Conservation (phyloP, 1,140 invertebrate genomes). For the Zelostemma sp. region DNA sequence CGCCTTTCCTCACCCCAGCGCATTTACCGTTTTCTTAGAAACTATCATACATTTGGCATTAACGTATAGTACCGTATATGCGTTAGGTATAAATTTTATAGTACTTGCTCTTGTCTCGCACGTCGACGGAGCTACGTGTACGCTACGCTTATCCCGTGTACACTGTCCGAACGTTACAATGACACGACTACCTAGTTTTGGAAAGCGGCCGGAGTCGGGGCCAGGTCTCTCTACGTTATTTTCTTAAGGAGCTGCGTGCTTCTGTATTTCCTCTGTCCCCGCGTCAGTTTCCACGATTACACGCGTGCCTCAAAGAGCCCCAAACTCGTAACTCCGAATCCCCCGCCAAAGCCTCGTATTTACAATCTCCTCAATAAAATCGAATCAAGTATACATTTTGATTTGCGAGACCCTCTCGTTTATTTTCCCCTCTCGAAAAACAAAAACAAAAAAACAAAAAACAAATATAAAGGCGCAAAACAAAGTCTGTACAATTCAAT, state of each 20-base stretch:
- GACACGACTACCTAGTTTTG: conserved; percentile 61
- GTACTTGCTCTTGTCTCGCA: conserved; percentile 53
- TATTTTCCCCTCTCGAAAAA: too few species aligned
- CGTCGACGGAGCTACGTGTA: conserved; percentile 49
- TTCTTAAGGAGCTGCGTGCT: conserved; percentile 48
- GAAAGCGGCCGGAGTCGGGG: conserved; percentile 51
- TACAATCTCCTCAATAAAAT: neutral
- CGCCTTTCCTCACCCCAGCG: conserved; percentile 35
- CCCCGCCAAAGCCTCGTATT: neutral
- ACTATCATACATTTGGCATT: conserved; percentile 72
- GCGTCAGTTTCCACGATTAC: neutral
- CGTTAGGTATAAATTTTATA: conserved; percentile 66
- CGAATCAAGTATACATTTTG: conserved; percentile 9
- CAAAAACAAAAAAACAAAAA: too few species aligned
- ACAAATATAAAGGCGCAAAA: too few species aligned
- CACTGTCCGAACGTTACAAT: conserved; percentile 54
- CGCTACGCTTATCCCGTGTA: conserved; percentile 56
- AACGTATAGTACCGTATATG: conserved; percentile 68
- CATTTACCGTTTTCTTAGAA: conserved; percentile 47
- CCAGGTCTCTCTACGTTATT: conserved; percentile 47
- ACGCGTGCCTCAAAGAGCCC: neutral
- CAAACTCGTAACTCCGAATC: conserved; percentile 6
- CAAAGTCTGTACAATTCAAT: too few species aligned
- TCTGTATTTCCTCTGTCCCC: conserved; percentile 15
- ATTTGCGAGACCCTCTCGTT: conserved; percentile 6